Evolutionary conservation across 1,140 invertebrate genomes (phyloP).

Genomic region (Saccostrea echinata): DNA sequence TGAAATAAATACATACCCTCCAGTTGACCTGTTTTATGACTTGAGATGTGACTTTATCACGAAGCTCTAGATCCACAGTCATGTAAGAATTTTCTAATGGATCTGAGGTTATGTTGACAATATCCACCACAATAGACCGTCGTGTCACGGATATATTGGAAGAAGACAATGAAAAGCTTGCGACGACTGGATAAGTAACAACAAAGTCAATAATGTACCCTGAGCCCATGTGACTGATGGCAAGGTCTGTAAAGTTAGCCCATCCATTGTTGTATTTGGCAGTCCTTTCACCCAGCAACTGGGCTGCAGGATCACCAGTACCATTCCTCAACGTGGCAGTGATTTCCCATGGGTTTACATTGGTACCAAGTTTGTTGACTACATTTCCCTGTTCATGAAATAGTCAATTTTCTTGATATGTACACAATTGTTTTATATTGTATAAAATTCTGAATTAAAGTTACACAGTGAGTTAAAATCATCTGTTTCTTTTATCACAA

Average conservation of each 20-base stretch:
- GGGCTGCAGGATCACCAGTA: constrained; percentile 53
- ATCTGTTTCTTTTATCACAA: too few relatives aligned
- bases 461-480: too few relatives aligned
- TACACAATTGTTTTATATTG: too few relatives aligned
- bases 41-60: constrained; percentile 57
- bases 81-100: constrained; percentile 47
- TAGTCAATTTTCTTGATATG: too few relatives aligned
- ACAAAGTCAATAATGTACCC: constrained; percentile 66
- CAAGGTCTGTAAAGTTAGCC: constrained; percentile 68
- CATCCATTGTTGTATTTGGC: constrained; percentile 66
- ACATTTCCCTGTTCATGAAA: constrained; percentile 59
- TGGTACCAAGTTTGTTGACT: constrained; percentile 60
- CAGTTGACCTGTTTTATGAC: constrained; percentile 39
- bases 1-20: constrained; percentile 25
- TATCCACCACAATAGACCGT: constrained; percentile 47
- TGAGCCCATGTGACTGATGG: constrained; percentile 59
- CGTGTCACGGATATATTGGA: constrained; percentile 42
- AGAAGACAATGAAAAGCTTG: constrained; percentile 59
- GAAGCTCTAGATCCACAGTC: constrained; percentile 57
- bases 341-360: constrained; percentile 62
- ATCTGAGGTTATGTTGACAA: constrained; percentile 42
- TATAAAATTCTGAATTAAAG: too few relatives aligned
- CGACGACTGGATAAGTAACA: constrained; percentile 62
- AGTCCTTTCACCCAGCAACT: constrained; percentile 57
- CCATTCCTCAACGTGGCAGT: constrained; percentile 57